Base-by-base conservation (phyloP, 2,888 invertebrate species). In the Coenonympha arcania region DNA sequence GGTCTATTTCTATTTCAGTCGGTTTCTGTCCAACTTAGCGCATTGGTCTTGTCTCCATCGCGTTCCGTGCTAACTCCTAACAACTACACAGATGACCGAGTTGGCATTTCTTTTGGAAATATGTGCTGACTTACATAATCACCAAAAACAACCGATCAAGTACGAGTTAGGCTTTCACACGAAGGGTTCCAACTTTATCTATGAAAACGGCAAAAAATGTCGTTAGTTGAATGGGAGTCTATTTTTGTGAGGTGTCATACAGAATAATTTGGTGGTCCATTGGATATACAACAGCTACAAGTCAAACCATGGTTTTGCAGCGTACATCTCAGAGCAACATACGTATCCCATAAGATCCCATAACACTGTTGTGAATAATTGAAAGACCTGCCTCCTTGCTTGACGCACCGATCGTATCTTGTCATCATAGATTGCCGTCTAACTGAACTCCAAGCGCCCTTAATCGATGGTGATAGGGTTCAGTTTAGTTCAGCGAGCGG, bases 311-410 rank as follows among this genome's bases (percentile, higher is more conserved):
- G 22, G 45, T 50, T 56, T 54, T 54, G 44, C 43, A 42, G 31
- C 47, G 49, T 24, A 52, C 41, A 51, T 45, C 47, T 45, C 51
- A 46, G 48, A 48, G 36, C 50, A 39, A 28, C 41, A 39, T 41
- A 54, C 64, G 58, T 60, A 63, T 65, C 65, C 67, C n/a, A n/a
- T n/a, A n/a, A n/a, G n/a, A n/a, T n/a, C n/a, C n/a, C 59, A 68
- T 67, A 70, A 70, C 70, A 69, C 67, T 64, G 65, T 69, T 64
- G 71, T 78, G 73, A 78, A 79, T 79, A 74, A 78, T 76, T 79
- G 76, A 79, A 76, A 74, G 69, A 65, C 65, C 67, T 63, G 61
- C 56, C 61, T 59, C 62, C 61, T 62, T 57, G 62, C 61, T 64
- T 61, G 68, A 66, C 71, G 70, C 68, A 71, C 64, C 58, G 65